Conservation (phyloP, 2,888 invertebrate genomes). For the Lampropteryx suffumata region DNA sequence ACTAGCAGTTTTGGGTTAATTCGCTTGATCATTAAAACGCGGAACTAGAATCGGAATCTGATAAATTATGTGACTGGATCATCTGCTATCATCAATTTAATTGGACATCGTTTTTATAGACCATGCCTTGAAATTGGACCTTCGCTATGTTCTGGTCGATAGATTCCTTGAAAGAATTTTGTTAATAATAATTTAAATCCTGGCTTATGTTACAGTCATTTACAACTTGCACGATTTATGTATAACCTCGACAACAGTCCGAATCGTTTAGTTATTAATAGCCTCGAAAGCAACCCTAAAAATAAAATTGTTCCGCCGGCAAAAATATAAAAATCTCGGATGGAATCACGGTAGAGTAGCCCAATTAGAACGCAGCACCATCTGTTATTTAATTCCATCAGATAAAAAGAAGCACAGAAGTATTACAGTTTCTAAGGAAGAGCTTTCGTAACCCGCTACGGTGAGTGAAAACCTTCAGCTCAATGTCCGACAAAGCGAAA, state of each 20-base stretch:
- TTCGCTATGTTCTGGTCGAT: constrained; percentile 2
- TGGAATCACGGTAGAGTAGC: constrained; percentile 40
- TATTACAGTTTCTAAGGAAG: constrained; percentile 19
- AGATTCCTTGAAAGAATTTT: constrained; percentile 6
- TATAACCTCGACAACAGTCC: constrained; percentile 29
- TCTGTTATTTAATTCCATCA: constrained; percentile 54
- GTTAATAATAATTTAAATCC: constrained; percentile 11
- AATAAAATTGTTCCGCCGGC: constrained; percentile 29
- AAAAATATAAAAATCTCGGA: constrained; percentile 28
- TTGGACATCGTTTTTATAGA: neutral
- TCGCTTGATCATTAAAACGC: too few relatives aligned
- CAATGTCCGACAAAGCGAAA: constrained; percentile 37
- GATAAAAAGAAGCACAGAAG: constrained; percentile 46
- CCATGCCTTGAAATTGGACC: constrained; percentile 2
- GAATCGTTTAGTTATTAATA: constrained; percentile 27
- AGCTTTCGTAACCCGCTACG: constrained; percentile 54
- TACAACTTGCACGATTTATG: constrained; percentile 25
- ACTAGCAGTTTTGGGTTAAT: too few relatives aligned
- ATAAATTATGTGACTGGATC: too few relatives aligned
- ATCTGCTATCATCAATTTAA: neutral
- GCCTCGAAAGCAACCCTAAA: constrained; percentile 28
- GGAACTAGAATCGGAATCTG: too few relatives aligned
- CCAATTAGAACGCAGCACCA: constrained; percentile 36
- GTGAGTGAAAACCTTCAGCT: constrained; percentile 46
- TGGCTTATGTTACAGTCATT: constrained; percentile 16